Conservation (phyloP, 1,140 invertebrate species). For the Zaprionus gabonicus region DNA sequence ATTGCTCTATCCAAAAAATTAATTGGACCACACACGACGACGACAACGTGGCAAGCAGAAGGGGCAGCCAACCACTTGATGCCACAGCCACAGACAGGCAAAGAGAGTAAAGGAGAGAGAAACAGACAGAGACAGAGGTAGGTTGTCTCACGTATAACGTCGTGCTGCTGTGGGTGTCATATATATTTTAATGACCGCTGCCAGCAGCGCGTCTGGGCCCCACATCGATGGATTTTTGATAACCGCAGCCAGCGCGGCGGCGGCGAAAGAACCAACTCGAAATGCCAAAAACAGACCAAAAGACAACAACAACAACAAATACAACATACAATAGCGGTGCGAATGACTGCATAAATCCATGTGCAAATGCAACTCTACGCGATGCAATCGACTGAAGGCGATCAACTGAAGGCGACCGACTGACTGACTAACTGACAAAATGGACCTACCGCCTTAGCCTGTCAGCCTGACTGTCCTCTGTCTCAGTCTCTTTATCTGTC, state of each 20-base stretch:
- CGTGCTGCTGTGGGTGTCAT: constrained; percentile 72
- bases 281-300: constrained; percentile 55
- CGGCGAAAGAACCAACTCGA: constrained; percentile 38
- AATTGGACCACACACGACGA: constrained; percentile 77
- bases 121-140: constrained; percentile 15
- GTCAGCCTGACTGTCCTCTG: constrained; percentile 14
- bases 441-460: constrained; percentile 2
- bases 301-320: constrained; percentile 1
- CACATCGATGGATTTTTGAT: constrained; percentile 58
- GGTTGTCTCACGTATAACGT: constrained; percentile 11
- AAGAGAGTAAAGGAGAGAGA: constrained; percentile 31
- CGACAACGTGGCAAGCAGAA: constrained; percentile 25
- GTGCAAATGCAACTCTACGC: constrained; percentile 65
- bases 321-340: constrained; percentile 53
- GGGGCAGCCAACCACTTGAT: constrained; percentile 14
- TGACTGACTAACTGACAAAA: constrained; percentile 38
- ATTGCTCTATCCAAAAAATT: constrained; percentile 81
- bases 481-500: constrained; percentile 14
- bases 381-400: neutral
- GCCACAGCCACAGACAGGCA: constrained; percentile 12
- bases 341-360: constrained; percentile 81
- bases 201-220: constrained; percentile 31
- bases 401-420: constrained; percentile 27
- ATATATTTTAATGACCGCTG: constrained; percentile 76
- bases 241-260: constrained; percentile 27